Percentiles rank a stretch among this genome's conserved stretches.
These are phyloP conservation scores for Hestina assimilis DNA, from an alignment of 1,140 invertebrate genomes.

Conservation along the genomic window DNA sequence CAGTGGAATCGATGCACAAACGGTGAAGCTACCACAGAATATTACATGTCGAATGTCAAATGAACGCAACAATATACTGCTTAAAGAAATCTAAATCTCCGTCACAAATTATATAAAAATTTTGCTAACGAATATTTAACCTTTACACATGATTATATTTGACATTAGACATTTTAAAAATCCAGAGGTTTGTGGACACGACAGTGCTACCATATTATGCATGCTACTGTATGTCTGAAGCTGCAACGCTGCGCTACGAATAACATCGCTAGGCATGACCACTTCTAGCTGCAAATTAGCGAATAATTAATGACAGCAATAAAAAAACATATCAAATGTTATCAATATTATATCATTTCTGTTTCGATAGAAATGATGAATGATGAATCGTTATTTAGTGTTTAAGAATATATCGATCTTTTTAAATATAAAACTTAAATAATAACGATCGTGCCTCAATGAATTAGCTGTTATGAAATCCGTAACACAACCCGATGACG, in stretches of 20 bases:
- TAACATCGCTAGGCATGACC: constrained; percentile 61
- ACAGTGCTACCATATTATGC: constrained; percentile 37
- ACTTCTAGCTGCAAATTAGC: constrained; percentile 35
- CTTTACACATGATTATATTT: no score
- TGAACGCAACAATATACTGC: constrained; percentile 1
- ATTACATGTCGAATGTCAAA: constrained; percentile 9
- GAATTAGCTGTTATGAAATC: no score
- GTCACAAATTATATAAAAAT: no score
- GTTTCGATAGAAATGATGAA: constrained; percentile 21
- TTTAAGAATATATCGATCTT: constrained; percentile 44
- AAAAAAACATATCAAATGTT: constrained; percentile 68
- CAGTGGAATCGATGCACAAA: constrained; percentile 18
- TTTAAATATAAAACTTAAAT: constrained; percentile 15
- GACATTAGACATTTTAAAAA: not conserved
- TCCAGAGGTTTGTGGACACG: constrained; percentile 2
- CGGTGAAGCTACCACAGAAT: constrained; percentile 9
- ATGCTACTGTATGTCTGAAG: constrained; percentile 50
- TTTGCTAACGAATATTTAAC: no score
- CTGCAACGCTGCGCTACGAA: constrained; percentile 39
- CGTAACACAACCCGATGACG: no score
- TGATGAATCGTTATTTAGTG: constrained; percentile 57
- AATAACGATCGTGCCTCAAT: constrained; percentile 16
- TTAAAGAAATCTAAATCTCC: no score
- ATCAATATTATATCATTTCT: constrained; percentile 34
- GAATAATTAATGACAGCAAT: constrained; percentile 45